Percentiles rank a stretch among this genome's conserved stretches.
phyloP scores from a whole-genome alignment of 2,797 vertebrate species.

The Muscicapa striata region DNA sequence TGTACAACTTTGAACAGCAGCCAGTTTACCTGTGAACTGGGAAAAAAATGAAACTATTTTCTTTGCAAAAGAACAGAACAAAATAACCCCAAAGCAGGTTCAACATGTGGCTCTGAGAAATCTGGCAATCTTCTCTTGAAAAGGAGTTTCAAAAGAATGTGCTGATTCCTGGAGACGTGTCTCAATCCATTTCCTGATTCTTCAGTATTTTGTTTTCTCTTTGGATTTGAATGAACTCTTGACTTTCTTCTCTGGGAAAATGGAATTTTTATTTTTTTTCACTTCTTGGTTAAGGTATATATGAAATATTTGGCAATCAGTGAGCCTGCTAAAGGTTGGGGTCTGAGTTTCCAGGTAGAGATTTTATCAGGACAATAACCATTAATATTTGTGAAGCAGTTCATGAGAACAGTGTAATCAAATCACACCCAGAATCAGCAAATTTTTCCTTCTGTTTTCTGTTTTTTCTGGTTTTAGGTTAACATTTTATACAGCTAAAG shows the following conservation, averaged over 20 bases:
- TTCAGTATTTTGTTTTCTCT: neutral
- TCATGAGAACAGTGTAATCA: neutral
- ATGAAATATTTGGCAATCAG: neutral
- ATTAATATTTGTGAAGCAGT: neutral
- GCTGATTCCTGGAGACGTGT: neutral
- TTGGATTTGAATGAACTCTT: neutral
- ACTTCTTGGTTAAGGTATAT: neutral
- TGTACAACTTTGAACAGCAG: neutral
- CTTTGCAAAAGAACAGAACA: neutral
- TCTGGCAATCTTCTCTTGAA: neutral
- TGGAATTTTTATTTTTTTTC: neutral
- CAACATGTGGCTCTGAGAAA: neutral
- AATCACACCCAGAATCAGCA: neutral
- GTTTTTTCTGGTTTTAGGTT: neutral
- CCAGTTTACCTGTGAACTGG: neutral
- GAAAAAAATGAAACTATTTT: neutral
- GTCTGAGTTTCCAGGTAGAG: neutral
- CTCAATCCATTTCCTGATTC: neutral
- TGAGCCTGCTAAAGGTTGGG: neutral
- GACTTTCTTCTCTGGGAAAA: neutral
- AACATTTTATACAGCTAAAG: neutral
- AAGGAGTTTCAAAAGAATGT: neutral
- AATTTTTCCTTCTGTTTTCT: neutral
- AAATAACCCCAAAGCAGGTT: neutral
- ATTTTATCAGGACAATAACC: neutral